phyloP scores from a whole-genome alignment of 2,888 invertebrate species.

The Cryptus armator region DNA sequence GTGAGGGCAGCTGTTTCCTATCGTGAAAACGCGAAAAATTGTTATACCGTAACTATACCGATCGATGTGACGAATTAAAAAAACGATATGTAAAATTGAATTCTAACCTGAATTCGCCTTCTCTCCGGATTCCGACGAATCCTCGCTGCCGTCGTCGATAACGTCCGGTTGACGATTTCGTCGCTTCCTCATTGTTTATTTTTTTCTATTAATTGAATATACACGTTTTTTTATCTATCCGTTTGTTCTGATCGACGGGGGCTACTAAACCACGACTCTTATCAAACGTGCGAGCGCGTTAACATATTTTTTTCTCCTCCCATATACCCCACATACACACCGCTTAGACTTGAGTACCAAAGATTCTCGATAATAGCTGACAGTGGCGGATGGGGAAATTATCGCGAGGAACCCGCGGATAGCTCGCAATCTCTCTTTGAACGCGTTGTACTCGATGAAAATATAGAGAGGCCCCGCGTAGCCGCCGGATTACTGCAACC shows the following conservation, averaged over 20 bases:
- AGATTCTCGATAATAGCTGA: slow-evolving; percentile 23
- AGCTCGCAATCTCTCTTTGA: slow-evolving; percentile 13
- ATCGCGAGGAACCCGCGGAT: slow-evolving; percentile 2
- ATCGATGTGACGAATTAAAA: not conserved
- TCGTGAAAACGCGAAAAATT: slow-evolving; percentile 15
- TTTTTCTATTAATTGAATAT: slow-evolving; percentile 2
- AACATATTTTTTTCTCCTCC: slow-evolving; percentile 46
- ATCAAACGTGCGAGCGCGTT: slow-evolving; percentile 13
- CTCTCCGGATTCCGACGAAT: slow-evolving; percentile 90
- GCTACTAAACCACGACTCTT: not conserved
- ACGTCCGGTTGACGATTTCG: slow-evolving; percentile 90
- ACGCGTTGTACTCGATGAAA: slow-evolving; percentile 36
- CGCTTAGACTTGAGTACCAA: not conserved
- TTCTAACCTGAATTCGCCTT: slow-evolving; percentile 85
- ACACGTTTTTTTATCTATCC: not conserved
- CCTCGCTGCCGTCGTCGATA: slow-evolving; percentile 87
- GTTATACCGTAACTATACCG: not conserved
- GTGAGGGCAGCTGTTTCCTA: slow-evolving; percentile 88
- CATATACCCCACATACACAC: too few relatives aligned
- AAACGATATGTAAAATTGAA: slow-evolving; percentile 10
- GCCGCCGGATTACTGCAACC: slow-evolving; percentile 61
- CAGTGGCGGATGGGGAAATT: slow-evolving; percentile 7
- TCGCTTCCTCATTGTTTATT: slow-evolving; percentile 89
- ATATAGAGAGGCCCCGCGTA: slow-evolving; percentile 6
- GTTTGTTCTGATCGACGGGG: not conserved